phyloP scores from a whole-genome alignment of 2,888 invertebrate genomes.

The Alitta virens region DNA sequence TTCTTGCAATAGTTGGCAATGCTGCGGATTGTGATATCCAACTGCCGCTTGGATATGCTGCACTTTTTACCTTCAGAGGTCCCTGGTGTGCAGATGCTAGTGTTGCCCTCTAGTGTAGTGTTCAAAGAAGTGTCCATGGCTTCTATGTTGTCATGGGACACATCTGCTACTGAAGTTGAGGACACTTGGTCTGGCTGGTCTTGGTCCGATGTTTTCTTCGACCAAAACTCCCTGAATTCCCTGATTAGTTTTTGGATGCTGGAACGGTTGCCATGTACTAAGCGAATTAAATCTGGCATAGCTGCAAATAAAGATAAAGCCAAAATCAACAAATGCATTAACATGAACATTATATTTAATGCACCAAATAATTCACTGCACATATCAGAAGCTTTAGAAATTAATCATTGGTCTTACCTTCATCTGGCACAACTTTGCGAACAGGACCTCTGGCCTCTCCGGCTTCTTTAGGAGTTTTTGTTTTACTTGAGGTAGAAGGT shows the following conservation, averaged over 20 bases:
- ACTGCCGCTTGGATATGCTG: constrained; percentile 48
- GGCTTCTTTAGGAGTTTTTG: background rate
- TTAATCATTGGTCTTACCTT: constrained; percentile 9
- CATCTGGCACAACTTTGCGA: constrained; percentile 3
- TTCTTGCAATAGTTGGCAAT: constrained; percentile 65
- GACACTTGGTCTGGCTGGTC: background rate
- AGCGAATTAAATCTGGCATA: constrained; percentile 65
- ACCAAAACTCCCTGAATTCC: constrained; percentile 66
- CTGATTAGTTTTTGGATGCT: constrained; percentile 64
- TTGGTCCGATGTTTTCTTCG: constrained; percentile 50
- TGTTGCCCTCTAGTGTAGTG: constrained; percentile 10
- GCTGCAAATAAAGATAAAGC: constrained; percentile 51
- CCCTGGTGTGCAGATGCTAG: background rate
- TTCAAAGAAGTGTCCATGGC: constrained; percentile 11
- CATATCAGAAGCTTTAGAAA: too few relatives aligned
- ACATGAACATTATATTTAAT: too few relatives aligned
- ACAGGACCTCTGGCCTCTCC: background rate
- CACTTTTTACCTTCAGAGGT: background rate
- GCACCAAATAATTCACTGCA: too few relatives aligned
- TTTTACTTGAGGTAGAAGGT: background rate
- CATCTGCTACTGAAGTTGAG: background rate
- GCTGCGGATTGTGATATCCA: constrained; percentile 60
- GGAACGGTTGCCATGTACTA: constrained; percentile 69
- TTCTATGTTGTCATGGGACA: constrained; percentile 4
- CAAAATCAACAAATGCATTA: too few relatives aligned